phyloP scores from a whole-genome alignment of 1,140 invertebrate species.

The Aphis gossypii region DNA sequence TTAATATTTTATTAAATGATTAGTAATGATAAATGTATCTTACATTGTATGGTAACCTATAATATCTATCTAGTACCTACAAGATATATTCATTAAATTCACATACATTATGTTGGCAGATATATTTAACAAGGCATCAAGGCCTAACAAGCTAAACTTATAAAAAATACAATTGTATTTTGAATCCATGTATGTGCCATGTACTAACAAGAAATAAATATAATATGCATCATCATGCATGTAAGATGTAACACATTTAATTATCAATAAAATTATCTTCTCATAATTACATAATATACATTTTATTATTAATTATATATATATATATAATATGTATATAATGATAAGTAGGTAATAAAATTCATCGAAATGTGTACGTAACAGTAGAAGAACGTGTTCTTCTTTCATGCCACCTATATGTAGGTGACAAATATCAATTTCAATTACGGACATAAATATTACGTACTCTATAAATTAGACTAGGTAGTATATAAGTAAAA shows the following conservation, averaged over 20 bases:
- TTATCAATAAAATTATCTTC: not conserved
- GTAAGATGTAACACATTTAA: not conserved
- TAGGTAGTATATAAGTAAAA: not conserved
- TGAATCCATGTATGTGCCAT: not conserved
- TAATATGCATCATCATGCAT: not conserved
- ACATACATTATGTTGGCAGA: not conserved
- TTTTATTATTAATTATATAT: conserved; percentile 1
- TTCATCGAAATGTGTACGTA: not conserved
- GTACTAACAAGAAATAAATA: not conserved
- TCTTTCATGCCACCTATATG: not conserved
- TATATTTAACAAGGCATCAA: not conserved
- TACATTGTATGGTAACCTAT: not conserved
- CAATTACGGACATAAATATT: not conserved
- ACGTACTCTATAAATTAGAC: conserved; percentile 1
- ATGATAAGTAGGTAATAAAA: conserved; percentile 2
- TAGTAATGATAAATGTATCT: not conserved
- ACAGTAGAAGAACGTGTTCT: conserved; percentile 24
- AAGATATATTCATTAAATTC: not conserved
- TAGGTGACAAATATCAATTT: conserved; percentile 2
- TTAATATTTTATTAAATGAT: not conserved
- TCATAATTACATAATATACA: not conserved
- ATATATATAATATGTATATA: not conserved
- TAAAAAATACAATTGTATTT: not conserved
- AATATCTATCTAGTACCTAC: not conserved
- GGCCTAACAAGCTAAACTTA: not conserved